Conservation (phyloP, 2,888 invertebrate genomes). For the Flexamia atlantica region DNA sequence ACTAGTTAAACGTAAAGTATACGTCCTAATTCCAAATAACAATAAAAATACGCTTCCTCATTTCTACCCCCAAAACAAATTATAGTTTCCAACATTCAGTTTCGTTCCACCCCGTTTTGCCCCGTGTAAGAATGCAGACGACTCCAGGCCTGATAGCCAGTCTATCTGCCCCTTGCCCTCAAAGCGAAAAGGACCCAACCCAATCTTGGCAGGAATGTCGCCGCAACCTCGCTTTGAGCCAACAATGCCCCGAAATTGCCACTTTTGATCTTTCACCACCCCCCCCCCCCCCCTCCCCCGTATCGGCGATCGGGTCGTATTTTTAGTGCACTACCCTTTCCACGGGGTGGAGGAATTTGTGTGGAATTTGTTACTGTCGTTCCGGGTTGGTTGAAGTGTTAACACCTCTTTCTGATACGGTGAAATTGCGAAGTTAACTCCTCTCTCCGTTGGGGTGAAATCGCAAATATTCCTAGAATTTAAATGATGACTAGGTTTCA, state of each 20-base stretch:
- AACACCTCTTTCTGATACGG: no score
- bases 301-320: neutral
- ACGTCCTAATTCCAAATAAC: no score
- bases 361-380: no score
- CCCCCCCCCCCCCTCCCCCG: neutral
- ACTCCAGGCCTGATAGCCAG: neutral
- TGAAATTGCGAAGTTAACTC: no score
- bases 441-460: no score
- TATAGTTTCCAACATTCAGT: neutral
- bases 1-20: no score
- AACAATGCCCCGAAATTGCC: slow-evolving; percentile 14
- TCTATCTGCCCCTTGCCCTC: neutral
- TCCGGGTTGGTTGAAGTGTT: no score
- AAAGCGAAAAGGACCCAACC: neutral
- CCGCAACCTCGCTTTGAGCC: slow-evolving; percentile 14
- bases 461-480: no score
- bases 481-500: no score
- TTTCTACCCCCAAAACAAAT: neutral
- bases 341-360: no score
- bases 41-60: no score
- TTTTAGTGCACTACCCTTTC: slow-evolving; percentile 1
- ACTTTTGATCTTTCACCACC: slow-evolving; percentile 43
- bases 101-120: neutral
- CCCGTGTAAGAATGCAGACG: neutral
- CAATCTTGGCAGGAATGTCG: slow-evolving; percentile 40